phyloP scores from a whole-genome alignment of 2,113 vertebrate species.

The Albula glossodonta region DNA sequence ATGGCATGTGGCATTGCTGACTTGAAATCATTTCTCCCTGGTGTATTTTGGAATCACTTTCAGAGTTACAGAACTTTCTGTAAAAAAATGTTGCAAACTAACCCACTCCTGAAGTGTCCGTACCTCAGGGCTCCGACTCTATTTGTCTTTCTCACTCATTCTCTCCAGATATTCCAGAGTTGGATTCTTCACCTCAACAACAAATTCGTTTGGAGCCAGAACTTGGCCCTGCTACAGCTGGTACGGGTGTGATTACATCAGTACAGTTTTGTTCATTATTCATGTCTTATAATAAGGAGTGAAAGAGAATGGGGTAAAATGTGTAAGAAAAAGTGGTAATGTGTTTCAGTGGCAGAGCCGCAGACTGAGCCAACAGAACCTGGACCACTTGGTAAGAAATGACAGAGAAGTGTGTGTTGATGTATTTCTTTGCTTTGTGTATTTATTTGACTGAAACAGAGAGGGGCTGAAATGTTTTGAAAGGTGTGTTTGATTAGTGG shows the following conservation, averaged over 20 bases:
- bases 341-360: constrained; percentile 44
- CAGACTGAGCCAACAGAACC: constrained; percentile 91
- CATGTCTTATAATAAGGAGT: neutral
- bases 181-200: neutral
- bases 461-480: neutral
- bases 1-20: too few species aligned
- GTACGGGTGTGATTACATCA: neutral
- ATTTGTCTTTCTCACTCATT: neutral
- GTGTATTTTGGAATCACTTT: too few species aligned
- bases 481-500: neutral
- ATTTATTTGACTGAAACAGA: neutral
- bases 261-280: neutral
- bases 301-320: neutral
- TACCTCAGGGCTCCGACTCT: neutral
- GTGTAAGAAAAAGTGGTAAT: neutral
- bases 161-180: neutral
- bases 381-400: constrained; percentile 84
- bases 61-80: too few species aligned
- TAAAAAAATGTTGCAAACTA: too few species aligned
- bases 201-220: neutral
- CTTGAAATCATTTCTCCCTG: too few species aligned
- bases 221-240: neutral
- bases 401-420: neutral
- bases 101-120: too few species aligned
- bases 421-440: neutral